phyloP scores from a whole-genome alignment of 2,113 vertebrate genomes.

The Oceanites oceanicus region DNA sequence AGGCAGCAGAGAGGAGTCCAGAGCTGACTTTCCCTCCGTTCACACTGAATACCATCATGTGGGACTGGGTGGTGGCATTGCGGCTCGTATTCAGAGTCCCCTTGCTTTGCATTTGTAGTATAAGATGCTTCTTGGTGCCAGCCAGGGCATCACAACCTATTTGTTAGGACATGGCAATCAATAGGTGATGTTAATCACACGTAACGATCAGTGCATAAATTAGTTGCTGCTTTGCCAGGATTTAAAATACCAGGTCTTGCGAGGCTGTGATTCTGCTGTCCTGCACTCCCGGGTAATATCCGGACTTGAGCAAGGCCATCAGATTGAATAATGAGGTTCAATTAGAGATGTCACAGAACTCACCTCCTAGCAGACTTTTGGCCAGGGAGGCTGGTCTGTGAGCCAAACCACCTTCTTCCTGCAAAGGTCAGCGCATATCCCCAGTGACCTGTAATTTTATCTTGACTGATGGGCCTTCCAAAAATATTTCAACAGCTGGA shows the following conservation, averaged over 20 bases:
- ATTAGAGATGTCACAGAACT: background rate
- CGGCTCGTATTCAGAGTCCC: background rate
- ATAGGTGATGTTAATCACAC: background rate
- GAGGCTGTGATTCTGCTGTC: background rate
- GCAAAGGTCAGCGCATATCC: background rate
- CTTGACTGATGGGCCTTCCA: background rate
- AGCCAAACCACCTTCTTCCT: background rate
- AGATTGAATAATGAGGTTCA: background rate
- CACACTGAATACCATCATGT: background rate
- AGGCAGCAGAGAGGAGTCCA: background rate
- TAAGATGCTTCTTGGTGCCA: background rate
- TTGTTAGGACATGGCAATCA: background rate
- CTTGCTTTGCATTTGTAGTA: background rate
- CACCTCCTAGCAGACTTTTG: background rate
- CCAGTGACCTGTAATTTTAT: background rate
- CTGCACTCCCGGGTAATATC: background rate
- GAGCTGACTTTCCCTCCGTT: background rate
- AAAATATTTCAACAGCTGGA: constrained; percentile 40
- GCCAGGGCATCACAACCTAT: background rate
- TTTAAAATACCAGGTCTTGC: background rate
- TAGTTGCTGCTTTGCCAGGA: background rate
- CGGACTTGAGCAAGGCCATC: background rate
- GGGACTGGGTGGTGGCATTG: background rate
- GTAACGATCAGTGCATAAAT: background rate
- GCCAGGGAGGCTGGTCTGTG: background rate